Base-by-base conservation (phyloP, 2,888 invertebrate species). In the Heliconius sara region DNA sequence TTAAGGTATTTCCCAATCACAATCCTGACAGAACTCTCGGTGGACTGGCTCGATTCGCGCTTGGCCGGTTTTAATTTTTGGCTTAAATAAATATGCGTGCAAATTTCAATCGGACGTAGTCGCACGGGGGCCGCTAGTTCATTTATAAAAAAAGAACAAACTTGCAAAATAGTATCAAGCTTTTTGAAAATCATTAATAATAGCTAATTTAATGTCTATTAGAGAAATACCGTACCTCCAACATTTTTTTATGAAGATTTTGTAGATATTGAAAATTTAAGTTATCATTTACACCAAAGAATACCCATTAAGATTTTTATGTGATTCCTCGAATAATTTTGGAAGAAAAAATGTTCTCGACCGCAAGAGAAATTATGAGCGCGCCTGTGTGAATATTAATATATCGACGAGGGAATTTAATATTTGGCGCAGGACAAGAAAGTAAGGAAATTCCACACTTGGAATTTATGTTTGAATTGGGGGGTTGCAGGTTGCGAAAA, bases 391-490 rank as follows among this genome's bases (percentile, higher is more conserved):
- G 91, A 90, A 91, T 91, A 91, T 91, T 92, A 90, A 91, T 91
- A 90, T 87, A 86, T 86, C 85, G 84, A 85, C 85, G 85, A 84
- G 86, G 88, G 91, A 92, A 92, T 93, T 91, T 92, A 90, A 93
- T 93, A 92, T 92, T 91, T 89, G 88, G 86, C 87, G 86, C 85
- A 87, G 87, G 88, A 89, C 88, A 90, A 89, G 90, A 89, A 90
- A 85, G 83, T 83, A 81, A 82, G 80, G 81, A 82, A 85, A 86
- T 86, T 85, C 85, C 85, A 81, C 83, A 84, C 89, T 88, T 90
- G 89, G 90, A 89, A 89, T 89, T 90, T 85, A 84, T 88, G 88
- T 89, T 89, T 88, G 89, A 88, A 88, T 88, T 88, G 89, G 87
- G 87, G 88, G 85, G 87, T 85, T 86, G 86, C 83, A 84, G 85